Evolutionary conservation across 2,113 vertebrate species (phyloP).

Genomic region (Pungitius pungitius): DNA sequence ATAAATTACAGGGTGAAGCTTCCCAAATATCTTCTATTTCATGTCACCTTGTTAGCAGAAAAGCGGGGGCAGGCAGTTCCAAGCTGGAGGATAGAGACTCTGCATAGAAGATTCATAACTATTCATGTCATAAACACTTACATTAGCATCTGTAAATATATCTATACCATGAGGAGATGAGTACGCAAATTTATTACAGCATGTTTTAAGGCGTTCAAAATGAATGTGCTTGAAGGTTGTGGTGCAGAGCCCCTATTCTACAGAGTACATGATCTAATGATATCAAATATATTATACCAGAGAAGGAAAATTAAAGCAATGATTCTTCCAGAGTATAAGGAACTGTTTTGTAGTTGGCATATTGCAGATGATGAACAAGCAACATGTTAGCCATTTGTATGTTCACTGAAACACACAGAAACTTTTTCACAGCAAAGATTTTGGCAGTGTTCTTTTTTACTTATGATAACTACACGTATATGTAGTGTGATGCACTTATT

Average conservation of each 20-base stretch:
- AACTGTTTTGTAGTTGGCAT: conserved; percentile 26
- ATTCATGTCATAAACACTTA: conserved; percentile 55
- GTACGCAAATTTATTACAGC: conserved; percentile 38
- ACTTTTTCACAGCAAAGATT: conserved; percentile 52
- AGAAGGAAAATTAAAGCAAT: conserved; percentile 21
- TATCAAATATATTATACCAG: conserved; percentile 43
- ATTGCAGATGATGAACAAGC: conserved; percentile 38
- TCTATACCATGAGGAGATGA: conserved; percentile 32
- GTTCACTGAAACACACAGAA: conserved; percentile 55
- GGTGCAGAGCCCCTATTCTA: conserved; percentile 52
- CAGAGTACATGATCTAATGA: conserved; percentile 27
- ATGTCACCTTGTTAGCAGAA: conserved; percentile 62
- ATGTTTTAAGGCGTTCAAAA: conserved; percentile 62
- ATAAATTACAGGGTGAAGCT: conserved; percentile 69
- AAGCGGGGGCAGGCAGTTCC: conserved; percentile 51
- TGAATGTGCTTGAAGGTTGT: conserved; percentile 49
- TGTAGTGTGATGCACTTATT: conserved; percentile 15
- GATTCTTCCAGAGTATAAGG: conserved; percentile 18
- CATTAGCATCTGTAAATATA: conserved; percentile 31
- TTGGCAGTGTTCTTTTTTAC: conserved; percentile 64
- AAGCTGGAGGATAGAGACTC: conserved; percentile 57
- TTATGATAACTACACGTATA: conserved; percentile 30
- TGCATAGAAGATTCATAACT: conserved; percentile 42
- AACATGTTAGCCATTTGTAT: conserved; percentile 48
- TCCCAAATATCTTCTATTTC: conserved; percentile 44